phyloP scores from a whole-genome alignment of 1,140 invertebrate species.

The Eriosoma lanigerum region DNA sequence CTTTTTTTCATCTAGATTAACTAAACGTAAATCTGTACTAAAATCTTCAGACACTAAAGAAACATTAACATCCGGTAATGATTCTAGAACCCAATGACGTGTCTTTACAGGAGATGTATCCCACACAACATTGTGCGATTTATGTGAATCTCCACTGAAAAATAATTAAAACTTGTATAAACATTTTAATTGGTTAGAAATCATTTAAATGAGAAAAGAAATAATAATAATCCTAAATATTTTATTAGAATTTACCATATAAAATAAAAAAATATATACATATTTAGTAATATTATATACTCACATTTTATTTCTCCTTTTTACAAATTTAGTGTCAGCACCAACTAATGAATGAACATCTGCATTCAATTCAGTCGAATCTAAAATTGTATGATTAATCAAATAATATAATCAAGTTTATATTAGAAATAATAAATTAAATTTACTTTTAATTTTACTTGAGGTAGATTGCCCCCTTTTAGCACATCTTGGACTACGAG shows the following conservation, averaged over 20 bases:
- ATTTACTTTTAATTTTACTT: slow-evolving; percentile 49
- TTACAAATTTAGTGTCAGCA: slow-evolving; percentile 22
- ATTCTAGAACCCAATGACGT: slow-evolving; percentile 26
- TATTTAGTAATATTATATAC: background rate
- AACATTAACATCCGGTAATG: background rate
- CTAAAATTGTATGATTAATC: background rate
- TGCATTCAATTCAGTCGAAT: slow-evolving; percentile 43
- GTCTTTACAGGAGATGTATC: slow-evolving; percentile 53
- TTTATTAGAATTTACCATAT: no score
- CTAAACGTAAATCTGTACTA: slow-evolving; percentile 31
- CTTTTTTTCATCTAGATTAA: slow-evolving; percentile 45
- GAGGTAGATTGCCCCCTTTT: slow-evolving; percentile 38
- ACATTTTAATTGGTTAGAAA: background rate
- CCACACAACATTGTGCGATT: slow-evolving; percentile 51
- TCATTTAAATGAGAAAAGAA: background rate
- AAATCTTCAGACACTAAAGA: slow-evolving; percentile 36
- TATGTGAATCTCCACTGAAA: slow-evolving; percentile 4
- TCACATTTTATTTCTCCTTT: slow-evolving; percentile 39
- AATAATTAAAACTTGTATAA: background rate
- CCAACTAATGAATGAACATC: slow-evolving; percentile 9
- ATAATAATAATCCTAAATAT: background rate
- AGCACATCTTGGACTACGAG: slow-evolving; percentile 29
- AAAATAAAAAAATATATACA: no score
- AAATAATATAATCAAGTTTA: background rate
- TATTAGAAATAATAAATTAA: background rate